phyloP scores from a whole-genome alignment of 2,888 invertebrate species.

The Polylopha cassiicola region DNA sequence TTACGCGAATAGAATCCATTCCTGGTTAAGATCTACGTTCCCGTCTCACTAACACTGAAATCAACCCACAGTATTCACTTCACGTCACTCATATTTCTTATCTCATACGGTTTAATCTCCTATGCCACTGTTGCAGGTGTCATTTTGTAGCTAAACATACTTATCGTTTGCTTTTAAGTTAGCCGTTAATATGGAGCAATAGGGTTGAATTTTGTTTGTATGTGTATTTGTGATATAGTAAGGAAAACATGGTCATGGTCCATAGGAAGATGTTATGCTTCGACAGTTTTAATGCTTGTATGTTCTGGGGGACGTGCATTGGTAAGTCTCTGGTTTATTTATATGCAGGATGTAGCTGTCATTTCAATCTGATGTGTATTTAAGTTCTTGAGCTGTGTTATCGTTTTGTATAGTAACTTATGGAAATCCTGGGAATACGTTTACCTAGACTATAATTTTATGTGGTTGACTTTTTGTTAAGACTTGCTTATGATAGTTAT shows the following conservation, averaged over 20 bases:
- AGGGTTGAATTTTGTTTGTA: too few relatives aligned
- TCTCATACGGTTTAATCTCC: slow-evolving; percentile 1
- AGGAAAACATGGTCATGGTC: slow-evolving; percentile 16
- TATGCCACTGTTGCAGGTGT: not conserved
- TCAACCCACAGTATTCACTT: not conserved
- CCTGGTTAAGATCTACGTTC: slow-evolving; percentile 11
- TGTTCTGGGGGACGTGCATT: slow-evolving; percentile 16
- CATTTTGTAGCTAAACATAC: too few relatives aligned
- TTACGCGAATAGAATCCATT: slow-evolving; percentile 8
- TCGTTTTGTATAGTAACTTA: too few relatives aligned
- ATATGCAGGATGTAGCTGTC: slow-evolving; percentile 20
- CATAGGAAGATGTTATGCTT: slow-evolving; percentile 20
- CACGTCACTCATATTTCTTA: not conserved
- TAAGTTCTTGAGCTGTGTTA: slow-evolving; percentile 4
- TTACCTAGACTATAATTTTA: too few relatives aligned
- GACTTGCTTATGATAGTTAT: too few relatives aligned
- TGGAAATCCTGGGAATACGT: too few relatives aligned
- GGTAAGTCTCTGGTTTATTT: slow-evolving; percentile 15
- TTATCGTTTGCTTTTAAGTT: too few relatives aligned
- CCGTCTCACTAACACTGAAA: slow-evolving; percentile 3
- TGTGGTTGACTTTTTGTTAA: too few relatives aligned
- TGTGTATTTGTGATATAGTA: too few relatives aligned
- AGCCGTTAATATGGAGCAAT: too few relatives aligned
- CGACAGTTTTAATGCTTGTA: slow-evolving; percentile 17
- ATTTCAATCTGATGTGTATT: slow-evolving; percentile 20